A percentile compares a stretch with the other conserved stretches of the same genome.
phyloP scores from a whole-genome alignment of 1,140 invertebrate genomes.

The Helicoverpa armigera region DNA sequence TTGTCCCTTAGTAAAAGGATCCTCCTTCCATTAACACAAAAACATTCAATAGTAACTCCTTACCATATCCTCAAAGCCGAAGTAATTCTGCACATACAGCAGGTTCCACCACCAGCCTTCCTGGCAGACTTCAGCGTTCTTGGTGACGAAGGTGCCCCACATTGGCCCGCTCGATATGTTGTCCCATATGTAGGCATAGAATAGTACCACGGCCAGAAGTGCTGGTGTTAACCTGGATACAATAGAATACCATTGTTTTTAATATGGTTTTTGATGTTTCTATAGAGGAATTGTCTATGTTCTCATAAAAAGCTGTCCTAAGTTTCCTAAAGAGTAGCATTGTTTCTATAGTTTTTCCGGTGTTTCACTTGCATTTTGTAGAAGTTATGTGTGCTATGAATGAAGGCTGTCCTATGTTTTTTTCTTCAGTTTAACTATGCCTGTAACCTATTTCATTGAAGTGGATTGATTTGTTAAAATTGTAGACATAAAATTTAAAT shows the following conservation, averaged over 20 bases:
- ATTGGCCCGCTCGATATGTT: slow-evolving; percentile 90
- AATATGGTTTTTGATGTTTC: not conserved
- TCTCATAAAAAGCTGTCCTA: too few species aligned
- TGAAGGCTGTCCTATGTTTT: too few species aligned
- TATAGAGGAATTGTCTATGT: too few species aligned
- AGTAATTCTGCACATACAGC: slow-evolving; percentile 91
- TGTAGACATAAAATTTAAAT: too few species aligned
- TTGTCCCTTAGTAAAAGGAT: too few species aligned
- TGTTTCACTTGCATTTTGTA: too few species aligned
- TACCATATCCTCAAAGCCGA: slow-evolving; percentile 91
- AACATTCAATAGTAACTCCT: slow-evolving; percentile 29
- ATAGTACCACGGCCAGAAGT: slow-evolving; percentile 89
- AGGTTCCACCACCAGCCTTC: slow-evolving; percentile 90
- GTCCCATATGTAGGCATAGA: slow-evolving; percentile 90
- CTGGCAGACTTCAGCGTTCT: slow-evolving; percentile 89
- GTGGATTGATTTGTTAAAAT: too few species aligned
- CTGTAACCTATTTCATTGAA: too few species aligned
- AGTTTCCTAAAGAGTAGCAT: too few species aligned
- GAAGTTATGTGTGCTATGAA: too few species aligned
- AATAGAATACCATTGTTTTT: not conserved
- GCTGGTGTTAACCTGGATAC: slow-evolving; percentile 88
- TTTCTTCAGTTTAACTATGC: too few species aligned
- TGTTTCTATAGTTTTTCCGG: too few species aligned
- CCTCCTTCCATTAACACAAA: not conserved
- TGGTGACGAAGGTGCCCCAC: slow-evolving; percentile 88